A percentile compares a stretch with the other conserved stretches of the same genome.
phyloP scores from a whole-genome alignment of 1,140 invertebrate genomes.

The Papilio helenus region DNA sequence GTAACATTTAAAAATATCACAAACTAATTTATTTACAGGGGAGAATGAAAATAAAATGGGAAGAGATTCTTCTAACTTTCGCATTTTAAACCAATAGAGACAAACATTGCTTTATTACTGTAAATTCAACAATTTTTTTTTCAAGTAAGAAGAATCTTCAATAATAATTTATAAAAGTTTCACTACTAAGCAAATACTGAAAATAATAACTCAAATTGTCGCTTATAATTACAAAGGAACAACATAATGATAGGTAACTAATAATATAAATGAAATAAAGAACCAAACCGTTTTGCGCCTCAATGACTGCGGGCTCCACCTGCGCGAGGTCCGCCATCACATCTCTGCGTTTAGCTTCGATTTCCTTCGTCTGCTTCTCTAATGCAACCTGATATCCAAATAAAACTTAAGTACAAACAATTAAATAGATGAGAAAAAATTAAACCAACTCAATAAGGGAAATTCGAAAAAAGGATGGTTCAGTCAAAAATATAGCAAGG shows the following conservation, averaged over 20 bases:
- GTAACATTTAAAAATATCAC: not conserved
- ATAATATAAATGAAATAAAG: constrained; percentile 46
- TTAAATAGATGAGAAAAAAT: no score
- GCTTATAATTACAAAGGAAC: not conserved
- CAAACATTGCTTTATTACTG: not conserved
- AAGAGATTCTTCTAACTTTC: not conserved
- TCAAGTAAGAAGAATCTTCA: not conserved
- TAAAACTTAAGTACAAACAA: not conserved
- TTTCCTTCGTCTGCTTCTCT: constrained; percentile 95
- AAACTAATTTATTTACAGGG: not conserved
- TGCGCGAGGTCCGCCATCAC: constrained; percentile 97
- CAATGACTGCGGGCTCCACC: constrained; percentile 99
- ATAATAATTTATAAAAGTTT: not conserved
- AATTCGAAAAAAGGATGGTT: no score
- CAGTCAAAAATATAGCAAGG: no score
- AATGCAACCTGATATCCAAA: constrained; percentile 82
- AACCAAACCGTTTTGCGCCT: constrained; percentile 96
- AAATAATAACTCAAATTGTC: not conserved
- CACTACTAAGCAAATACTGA: not conserved
- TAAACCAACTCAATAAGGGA: no score
- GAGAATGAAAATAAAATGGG: not conserved
- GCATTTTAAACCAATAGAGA: not conserved
- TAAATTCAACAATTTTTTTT: no score
- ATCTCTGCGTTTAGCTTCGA: constrained; percentile 94
- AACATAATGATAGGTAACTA: not conserved